Conservation (phyloP, 2,113 vertebrate genomes). For the Thermophis baileyi region DNA sequence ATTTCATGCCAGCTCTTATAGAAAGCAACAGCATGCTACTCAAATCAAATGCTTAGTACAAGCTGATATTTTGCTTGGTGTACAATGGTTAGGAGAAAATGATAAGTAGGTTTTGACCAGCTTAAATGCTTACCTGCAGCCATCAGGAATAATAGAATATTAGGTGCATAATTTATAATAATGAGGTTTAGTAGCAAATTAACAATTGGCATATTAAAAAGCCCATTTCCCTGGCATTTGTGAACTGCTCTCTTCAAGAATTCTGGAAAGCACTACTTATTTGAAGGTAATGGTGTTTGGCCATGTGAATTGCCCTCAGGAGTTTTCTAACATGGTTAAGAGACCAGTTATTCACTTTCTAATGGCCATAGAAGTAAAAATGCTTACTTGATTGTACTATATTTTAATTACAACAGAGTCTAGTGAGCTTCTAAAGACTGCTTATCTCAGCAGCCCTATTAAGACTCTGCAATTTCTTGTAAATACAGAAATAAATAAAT, state of each 20-base stretch:
- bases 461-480: not conserved
- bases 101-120: not conserved
- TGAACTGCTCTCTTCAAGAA: not conserved
- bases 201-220: constrained; percentile 10
- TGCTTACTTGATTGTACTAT: constrained; percentile 11
- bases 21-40: not conserved
- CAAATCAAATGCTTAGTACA: not conserved
- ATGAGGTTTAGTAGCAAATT: not conserved
- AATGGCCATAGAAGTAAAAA: constrained; percentile 16
- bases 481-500: constrained; percentile 5
- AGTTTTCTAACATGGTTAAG: constrained; percentile 6
- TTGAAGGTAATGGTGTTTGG: constrained; percentile 26
- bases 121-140: not conserved
- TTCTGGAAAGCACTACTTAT: constrained; percentile 19
- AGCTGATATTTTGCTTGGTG: not conserved
- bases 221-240: not conserved
- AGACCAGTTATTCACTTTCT: constrained; percentile 26
- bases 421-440: constrained; percentile 14
- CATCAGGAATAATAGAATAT: not conserved
- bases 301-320: not conserved
- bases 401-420: constrained; percentile 26
- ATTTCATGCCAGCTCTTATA: not conserved
- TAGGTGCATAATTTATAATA: not conserved
- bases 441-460: constrained; percentile 18
- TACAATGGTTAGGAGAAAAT: not conserved